Percentiles rank a stretch among this genome's conserved stretches.
Evolutionary conservation across 2,113 vertebrate species (phyloP).

Genomic region (Corydoras maculifer): DNA sequence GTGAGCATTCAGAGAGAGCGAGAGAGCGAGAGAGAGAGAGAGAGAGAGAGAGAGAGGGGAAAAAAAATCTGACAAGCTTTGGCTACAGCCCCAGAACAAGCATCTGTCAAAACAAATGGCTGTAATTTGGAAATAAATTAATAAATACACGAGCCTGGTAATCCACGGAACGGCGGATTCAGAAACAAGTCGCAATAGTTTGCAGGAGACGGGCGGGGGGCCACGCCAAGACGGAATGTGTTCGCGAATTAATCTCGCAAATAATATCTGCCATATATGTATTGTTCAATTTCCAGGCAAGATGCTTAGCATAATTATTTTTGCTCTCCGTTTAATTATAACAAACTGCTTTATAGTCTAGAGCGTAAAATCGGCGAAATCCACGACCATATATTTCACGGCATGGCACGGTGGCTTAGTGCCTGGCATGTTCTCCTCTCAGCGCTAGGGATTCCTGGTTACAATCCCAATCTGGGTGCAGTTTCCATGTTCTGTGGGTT

Average conservation of each 20-base stretch:
- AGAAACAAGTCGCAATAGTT: slow-evolving; percentile 48
- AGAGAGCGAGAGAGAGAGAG: too few relatives aligned
- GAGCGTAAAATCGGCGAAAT: too few relatives aligned
- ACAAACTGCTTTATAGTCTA: slow-evolving; percentile 18
- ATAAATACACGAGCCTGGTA: slow-evolving; percentile 49
- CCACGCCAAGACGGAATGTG: slow-evolving; percentile 35
- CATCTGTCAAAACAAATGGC: slow-evolving; percentile 72
- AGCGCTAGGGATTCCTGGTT: too few relatives aligned
- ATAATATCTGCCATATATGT: slow-evolving; percentile 29
- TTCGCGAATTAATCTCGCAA: slow-evolving; percentile 41
- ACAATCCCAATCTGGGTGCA: too few relatives aligned
- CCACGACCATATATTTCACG: too few relatives aligned
- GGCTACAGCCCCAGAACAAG: slow-evolving; percentile 66
- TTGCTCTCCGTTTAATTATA: slow-evolving; percentile 25
- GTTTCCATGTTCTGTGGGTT: too few relatives aligned
- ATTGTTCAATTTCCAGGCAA: slow-evolving; percentile 36
- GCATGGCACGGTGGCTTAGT: too few relatives aligned
- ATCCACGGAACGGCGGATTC: slow-evolving; percentile 49
- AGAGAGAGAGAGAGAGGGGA: too few relatives aligned
- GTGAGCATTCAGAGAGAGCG: slow-evolving; percentile 51
- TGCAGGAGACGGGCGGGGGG: slow-evolving; percentile 44
- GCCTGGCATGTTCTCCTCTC: too few relatives aligned
- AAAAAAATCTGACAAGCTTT: slow-evolving; percentile 62
- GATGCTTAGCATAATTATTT: slow-evolving; percentile 31
- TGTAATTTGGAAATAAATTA: slow-evolving; percentile 58